These are phyloP conservation scores for Hippasteria phrygiana DNA, from an alignment of 53 echinoderm and acorn worm species.

Conservation along the genomic window DNA sequence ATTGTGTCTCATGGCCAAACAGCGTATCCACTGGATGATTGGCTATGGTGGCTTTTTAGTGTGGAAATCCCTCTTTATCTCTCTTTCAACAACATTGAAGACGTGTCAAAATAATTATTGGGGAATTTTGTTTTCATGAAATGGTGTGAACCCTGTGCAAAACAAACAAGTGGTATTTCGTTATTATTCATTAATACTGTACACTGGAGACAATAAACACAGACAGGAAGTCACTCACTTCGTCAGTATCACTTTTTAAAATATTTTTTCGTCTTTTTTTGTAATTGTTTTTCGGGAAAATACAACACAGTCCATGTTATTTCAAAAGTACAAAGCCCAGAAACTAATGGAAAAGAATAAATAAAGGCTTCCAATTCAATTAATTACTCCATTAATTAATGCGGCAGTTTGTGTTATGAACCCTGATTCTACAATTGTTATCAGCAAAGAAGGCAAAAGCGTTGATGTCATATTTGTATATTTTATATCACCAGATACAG, in stretches of 20 bases:
- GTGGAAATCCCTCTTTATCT: no score
- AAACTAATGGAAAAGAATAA: conserved; percentile 61
- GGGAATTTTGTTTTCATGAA: no score
- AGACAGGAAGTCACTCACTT: neutral
- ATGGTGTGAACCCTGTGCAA: no score
- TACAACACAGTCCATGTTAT: conserved; percentile 56
- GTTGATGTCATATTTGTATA: no score
- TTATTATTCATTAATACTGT: no score
- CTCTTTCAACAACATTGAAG: no score
- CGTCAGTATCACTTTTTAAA: conserved; percentile 55
- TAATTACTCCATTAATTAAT: conserved; percentile 30
- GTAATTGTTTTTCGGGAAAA: conserved; percentile 52
- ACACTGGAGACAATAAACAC: neutral
- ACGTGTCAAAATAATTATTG: no score
- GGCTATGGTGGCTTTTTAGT: no score
- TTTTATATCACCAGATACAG: no score
- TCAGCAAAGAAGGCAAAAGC: neutral
- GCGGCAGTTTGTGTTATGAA: conserved; percentile 56
- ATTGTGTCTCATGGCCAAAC: no score
- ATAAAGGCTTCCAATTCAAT: conserved; percentile 26
- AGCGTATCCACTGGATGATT: no score
- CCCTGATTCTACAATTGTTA: conserved; percentile 40
- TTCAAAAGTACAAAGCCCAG: conserved; percentile 59
- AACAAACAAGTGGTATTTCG: no score
- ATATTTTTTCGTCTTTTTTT: neutral